Percentiles rank a stretch among this genome's conserved stretches.
phyloP scores from a whole-genome alignment of 2,888 invertebrate genomes.

The Acheta domesticus region DNA sequence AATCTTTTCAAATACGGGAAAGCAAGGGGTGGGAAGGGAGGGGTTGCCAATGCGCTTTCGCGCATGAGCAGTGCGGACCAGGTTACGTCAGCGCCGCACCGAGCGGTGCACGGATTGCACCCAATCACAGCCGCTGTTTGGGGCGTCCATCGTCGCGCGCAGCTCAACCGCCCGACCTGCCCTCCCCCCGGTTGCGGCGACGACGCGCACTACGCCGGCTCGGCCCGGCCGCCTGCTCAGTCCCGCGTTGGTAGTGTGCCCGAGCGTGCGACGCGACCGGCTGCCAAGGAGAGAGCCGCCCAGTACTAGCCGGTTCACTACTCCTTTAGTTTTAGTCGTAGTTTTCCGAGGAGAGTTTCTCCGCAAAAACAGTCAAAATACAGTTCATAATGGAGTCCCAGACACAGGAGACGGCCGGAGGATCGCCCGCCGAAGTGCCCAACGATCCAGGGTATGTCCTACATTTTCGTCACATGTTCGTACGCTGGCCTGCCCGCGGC shows the following conservation, averaged over 20 bases:
- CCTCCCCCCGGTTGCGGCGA: constrained; percentile 44
- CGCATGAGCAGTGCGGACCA: constrained; percentile 33
- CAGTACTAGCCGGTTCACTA: constrained; percentile 40
- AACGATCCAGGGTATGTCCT: constrained; percentile 87
- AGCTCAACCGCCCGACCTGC: constrained; percentile 33
- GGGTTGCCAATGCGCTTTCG: constrained; percentile 23
- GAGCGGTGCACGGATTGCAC: constrained; percentile 49
- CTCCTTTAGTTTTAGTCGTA: constrained; percentile 58
- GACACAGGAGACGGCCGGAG: constrained; percentile 72
- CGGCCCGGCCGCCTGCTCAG: constrained; percentile 50
- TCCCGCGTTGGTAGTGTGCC: constrained; percentile 68
- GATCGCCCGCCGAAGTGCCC: constrained; percentile 85
- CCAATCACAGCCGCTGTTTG: constrained; percentile 51
- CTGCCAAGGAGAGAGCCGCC: constrained; percentile 59
- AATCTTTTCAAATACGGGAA: not conserved
- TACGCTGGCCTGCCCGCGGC: not conserved
- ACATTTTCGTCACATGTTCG: constrained; percentile 2
- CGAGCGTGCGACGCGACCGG: constrained; percentile 58
- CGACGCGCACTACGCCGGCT: constrained; percentile 44
- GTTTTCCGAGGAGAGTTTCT: constrained; percentile 45
- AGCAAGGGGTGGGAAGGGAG: not conserved
- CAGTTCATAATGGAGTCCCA: constrained; percentile 65
- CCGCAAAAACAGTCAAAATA: constrained; percentile 29
- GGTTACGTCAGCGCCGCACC: constrained; percentile 45
- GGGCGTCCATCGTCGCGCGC: constrained; percentile 41